Evolutionary conservation across 2,888 invertebrate species (phyloP), one percentile per base, ranked within the genome.

Genomic region (Apamea monoglypha): DNA sequence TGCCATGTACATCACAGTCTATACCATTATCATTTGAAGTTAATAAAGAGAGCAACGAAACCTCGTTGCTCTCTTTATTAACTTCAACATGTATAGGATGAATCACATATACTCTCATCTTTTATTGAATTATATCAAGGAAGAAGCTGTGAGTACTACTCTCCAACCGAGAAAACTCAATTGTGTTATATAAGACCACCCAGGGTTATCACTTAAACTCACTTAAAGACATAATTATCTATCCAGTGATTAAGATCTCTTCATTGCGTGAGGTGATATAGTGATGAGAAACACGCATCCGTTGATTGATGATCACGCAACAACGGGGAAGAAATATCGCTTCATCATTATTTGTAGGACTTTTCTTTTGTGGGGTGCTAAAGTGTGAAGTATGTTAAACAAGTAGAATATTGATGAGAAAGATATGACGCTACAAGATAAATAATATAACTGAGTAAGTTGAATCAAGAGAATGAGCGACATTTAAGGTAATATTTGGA

Each of bases 221-320:
- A 74, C 69, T 74, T 76, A 76, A 66, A 84, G 77, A 74, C 76
- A 74, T 82, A 69, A 85, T 84, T 74, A 80, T 74, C 74, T 83
- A 69, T 67, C 79, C 5, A 76, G 59, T 80, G 87, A 85, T 86
- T 86, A 83, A 80, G 87, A 85, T 85, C 85, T 86, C 63, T 79
- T 76, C 86, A 80, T 79, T 59, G 85, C 84, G 75, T 74, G 80
- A 32, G 64, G 74, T 86, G 84, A 85, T 85, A 83, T 75, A 85
- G 87, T 85, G 83, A 67, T 77, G 80, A 83, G 53, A 71, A 75
- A 67, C 85, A 86, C 87, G 85, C 87, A 75, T 32, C 18, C 12
- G 29, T 77, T 75, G 87, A 85, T 85, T 86, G 72, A 85, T 86
- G 87, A 83, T 75, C 85, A 85, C 75, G 87, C 80, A 80, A 85